Percentiles rank a stretch among this genome's conserved stretches.
phyloP scores from a whole-genome alignment of 2,888 invertebrate species.

The Lasioglossum oenotherae region DNA sequence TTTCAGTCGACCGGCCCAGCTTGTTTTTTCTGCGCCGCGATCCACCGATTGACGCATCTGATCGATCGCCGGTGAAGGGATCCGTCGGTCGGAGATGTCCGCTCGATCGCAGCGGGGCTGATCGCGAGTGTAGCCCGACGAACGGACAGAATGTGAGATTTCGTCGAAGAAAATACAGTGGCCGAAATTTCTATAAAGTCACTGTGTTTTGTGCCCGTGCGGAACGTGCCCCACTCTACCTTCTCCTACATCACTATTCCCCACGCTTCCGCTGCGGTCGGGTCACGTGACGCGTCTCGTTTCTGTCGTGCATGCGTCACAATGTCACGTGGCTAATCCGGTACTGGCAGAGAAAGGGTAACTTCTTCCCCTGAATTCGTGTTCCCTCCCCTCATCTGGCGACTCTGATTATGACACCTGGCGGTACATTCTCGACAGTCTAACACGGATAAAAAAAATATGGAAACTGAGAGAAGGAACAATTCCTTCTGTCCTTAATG shows the following conservation, averaged over 20 bases:
- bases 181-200: too few species aligned
- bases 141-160: background rate
- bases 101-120: background rate
- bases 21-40: background rate
- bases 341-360: too few species aligned
- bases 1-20: constrained; percentile 12
- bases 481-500: constrained; percentile 16
- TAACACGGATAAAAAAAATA: background rate
- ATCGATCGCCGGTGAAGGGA: constrained; percentile 1
- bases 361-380: too few species aligned
- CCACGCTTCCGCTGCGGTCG: too few species aligned
- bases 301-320: too few species aligned
- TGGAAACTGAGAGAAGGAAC: background rate
- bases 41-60: constrained; percentile 4
- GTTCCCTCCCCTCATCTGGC: too few species aligned
- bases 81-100: background rate
- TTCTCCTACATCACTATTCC: too few species aligned
- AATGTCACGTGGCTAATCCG: too few species aligned
- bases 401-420: background rate
- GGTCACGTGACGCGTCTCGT: too few species aligned
- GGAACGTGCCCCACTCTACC: too few species aligned
- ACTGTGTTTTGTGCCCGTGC: too few species aligned
- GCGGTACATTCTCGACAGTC: background rate
- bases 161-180: background rate
- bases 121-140: background rate